Evolutionary conservation across 2,888 invertebrate species (phyloP), one percentile per base, ranked within the genome.

Genomic region (Cosmopolites sordidus): DNA sequence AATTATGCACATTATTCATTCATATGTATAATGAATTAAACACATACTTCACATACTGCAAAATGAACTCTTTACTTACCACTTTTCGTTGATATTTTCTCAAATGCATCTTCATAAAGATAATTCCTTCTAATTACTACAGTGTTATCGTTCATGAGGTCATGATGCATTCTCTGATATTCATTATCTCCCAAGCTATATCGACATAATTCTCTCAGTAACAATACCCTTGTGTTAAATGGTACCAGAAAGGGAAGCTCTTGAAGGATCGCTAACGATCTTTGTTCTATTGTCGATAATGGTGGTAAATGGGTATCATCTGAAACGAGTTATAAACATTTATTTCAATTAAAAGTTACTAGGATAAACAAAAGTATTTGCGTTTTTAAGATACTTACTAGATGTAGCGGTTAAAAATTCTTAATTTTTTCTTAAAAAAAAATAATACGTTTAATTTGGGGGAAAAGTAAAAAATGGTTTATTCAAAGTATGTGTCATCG

Each of bases 51-150:
- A n/a, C n/a, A n/a, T n/a, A n/a, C n/a, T n/a, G n/a, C n/a, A n/a
- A n/a, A n/a, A n/a, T 12, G 40, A 47, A 38, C n/a, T 39, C 39
- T 39, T 39, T 5, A 5, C 75, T 72, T 75, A 92, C 92, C 92
- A 77, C 94, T 95, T 64, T 90, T 90, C 1, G 83, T 83, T 1
- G 94, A 89, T 2, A 98, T 79, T 73, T 93, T 93, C 47, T 95
- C 94, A 70, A 93, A 97, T 0, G 98, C 93, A 75, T 99, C 99
- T 76, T 98, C 98, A 71, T 99, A 99, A n/a, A 99, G 79, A 76
- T 94, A 93, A 60, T 90, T 88, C 50, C 99, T 79, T 52, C 94
- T 77, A 5, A 93, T 87, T 22, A 85, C 84, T 29, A 93, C 81
- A 2, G 66, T 63, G 49, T 66, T 69, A 52, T 73, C 73, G 15